Evolutionary conservation across 2,888 invertebrate species (phyloP), one percentile per base, ranked within the genome.

Genomic region (Microctonus aethiopoides): DNA sequence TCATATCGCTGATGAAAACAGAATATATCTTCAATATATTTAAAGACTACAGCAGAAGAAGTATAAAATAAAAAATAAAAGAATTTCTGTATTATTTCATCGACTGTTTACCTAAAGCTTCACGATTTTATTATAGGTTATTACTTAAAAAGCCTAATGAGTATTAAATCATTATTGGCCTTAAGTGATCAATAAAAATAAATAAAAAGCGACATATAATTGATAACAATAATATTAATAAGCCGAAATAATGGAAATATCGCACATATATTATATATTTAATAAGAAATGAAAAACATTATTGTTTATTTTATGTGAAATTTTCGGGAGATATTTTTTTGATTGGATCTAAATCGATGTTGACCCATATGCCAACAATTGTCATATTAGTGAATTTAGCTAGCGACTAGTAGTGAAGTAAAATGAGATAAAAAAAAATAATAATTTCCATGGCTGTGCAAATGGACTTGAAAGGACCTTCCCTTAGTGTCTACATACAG

Each of bases 361-460:
- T 24, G 64, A 34, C 52, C n/a, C n/a, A n/a, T n/a, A n/a, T n/a
- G n/a, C n/a, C n/a, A n/a, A n/a, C n/a, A n/a, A n/a, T n/a, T n/a
- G n/a, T n/a, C n/a, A n/a, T n/a, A n/a, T n/a, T n/a, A n/a, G n/a
- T n/a, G n/a, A n/a, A n/a, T n/a, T n/a, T n/a, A n/a, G n/a, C n/a
- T n/a, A 62, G 26, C 22, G 51, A 51, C 20, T 24, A 46, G 46
- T 61, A 59, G 52, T 60, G n/a, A 32, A 39, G 41, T 32, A 51
- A 13, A 9, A 32, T 59, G 16, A 67, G 59, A 34, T 6, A 64
- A 56, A 39, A 36, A 39, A 36, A 16, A 56, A 54, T 56, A 16
- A 64, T 70, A 60, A 70, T 70, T 68, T 70, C 72, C 68, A 72
- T 75, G 75, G 75, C 75, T 75, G 75, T 75, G 75, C 74, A 74